These are phyloP conservation scores for Tiphia femorata DNA, from an alignment of 2,888 invertebrate species.

Conservation along the genomic window DNA sequence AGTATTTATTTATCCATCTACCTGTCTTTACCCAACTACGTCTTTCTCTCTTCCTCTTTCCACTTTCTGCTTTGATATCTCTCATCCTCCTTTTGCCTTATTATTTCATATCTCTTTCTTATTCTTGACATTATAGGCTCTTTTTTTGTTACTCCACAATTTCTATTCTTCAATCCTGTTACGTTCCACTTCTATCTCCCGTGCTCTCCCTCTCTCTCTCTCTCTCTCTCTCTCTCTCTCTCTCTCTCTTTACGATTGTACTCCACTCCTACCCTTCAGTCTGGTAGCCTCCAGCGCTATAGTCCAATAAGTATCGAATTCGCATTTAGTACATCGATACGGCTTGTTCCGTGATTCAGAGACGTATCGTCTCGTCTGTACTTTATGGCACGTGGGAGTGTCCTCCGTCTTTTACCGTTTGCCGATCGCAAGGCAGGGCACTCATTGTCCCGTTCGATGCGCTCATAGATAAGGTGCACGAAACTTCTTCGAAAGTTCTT, in stretches of 20 bases:
- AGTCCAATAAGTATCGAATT: slow-evolving; percentile 49
- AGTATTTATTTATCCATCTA: too few species aligned
- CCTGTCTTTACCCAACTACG: too few species aligned
- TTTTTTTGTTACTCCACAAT: too few species aligned
- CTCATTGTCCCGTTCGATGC: background rate
- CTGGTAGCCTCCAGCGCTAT: slow-evolving; percentile 15
- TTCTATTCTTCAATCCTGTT: too few species aligned
- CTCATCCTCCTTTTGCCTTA: too few species aligned
- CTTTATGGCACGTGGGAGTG: too few species aligned
- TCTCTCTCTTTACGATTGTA: background rate
- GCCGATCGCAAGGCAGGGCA: background rate
- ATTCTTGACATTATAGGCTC: too few species aligned
- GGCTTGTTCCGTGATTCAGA: background rate
- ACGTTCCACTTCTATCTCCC: background rate
- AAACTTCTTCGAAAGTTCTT: background rate
- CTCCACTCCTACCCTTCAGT: background rate
- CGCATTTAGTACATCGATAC: slow-evolving; percentile 38
- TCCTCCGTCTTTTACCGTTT: slow-evolving; percentile 3
- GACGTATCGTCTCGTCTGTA: too few species aligned
- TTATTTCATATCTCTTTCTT: too few species aligned
- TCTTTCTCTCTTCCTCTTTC: too few species aligned
- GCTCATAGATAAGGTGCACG: background rate
- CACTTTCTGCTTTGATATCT: too few species aligned
- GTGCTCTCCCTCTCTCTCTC: background rate
- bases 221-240: slow-evolving; percentile 1